These are phyloP conservation scores for Gastracanthus pulcherrimus DNA, from an alignment of 2,888 invertebrate genomes.

Conservation along the genomic window DNA sequence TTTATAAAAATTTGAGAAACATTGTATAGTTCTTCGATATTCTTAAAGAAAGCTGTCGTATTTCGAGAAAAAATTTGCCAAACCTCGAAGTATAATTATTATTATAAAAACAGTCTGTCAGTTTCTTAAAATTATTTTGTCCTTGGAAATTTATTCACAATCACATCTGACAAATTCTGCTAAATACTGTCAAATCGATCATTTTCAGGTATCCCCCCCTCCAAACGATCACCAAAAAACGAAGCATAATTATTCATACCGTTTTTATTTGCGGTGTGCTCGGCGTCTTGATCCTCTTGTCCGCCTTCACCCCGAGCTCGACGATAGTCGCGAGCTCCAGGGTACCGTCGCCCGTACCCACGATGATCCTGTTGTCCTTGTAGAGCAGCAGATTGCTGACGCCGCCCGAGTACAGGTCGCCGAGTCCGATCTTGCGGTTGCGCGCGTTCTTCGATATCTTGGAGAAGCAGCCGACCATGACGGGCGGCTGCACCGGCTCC, in stretches of 20 bases:
- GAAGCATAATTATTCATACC: too few relatives aligned
- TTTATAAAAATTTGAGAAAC: too few relatives aligned
- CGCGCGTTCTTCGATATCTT: slow-evolving; percentile 80
- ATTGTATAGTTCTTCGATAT: too few relatives aligned
- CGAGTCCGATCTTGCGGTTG: slow-evolving; percentile 79
- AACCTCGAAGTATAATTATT: neutral
- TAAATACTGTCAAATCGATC: too few relatives aligned
- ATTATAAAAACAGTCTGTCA: too few relatives aligned
- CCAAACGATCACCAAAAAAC: neutral
- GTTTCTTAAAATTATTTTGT: too few relatives aligned
- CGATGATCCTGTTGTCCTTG: slow-evolving; percentile 62
- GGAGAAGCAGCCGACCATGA: slow-evolving; percentile 83
- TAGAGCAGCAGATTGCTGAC: slow-evolving; percentile 82
- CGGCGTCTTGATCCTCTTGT: slow-evolving; percentile 74
- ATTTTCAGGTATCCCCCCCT: too few relatives aligned
- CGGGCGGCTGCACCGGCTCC: slow-evolving; percentile 79
- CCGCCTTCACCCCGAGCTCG: slow-evolving; percentile 49
- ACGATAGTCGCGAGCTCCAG: slow-evolving; percentile 84
- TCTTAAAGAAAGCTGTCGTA: too few relatives aligned
- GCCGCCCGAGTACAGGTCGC: slow-evolving; percentile 81
- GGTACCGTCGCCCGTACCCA: slow-evolving; percentile 92
- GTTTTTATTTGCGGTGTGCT: slow-evolving; percentile 77
- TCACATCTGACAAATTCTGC: too few relatives aligned
- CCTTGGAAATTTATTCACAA: too few relatives aligned
- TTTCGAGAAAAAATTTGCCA: neutral